Conservation (phyloP, 2,888 invertebrate species). For the Dolichomitus sp. region DNA sequence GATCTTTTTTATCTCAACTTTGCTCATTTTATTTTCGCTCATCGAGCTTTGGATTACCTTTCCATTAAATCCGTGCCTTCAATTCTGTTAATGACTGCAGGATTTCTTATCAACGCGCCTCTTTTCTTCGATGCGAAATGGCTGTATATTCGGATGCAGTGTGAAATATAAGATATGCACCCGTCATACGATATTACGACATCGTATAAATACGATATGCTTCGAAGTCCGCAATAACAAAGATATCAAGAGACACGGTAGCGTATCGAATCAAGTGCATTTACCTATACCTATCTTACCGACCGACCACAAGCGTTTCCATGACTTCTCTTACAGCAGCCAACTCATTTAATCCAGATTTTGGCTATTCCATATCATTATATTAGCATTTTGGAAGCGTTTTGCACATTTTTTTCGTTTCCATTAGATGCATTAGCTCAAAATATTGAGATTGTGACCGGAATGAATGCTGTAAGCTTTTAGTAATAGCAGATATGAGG, state of each 20-base stretch:
- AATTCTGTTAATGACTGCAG: slow-evolving; percentile 37
- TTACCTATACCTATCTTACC: no score
- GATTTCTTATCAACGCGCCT: slow-evolving; percentile 17
- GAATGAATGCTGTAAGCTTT: no score
- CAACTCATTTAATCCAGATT: no score
- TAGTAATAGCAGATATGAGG: no score
- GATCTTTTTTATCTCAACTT: slow-evolving; percentile 12
- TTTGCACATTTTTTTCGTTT: no score
- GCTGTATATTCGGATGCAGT: not conserved
- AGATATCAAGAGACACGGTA: not conserved
- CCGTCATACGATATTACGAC: not conserved
- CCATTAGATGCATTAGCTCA: no score
- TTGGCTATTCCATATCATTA: no score
- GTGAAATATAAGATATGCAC: not conserved
- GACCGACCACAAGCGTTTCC: no score
- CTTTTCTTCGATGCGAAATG: slow-evolving; percentile 15
- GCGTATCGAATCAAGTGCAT: no score
- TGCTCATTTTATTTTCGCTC: slow-evolving; percentile 3
- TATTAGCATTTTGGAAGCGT: no score
- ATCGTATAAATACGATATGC: not conserved
- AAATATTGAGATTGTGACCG: no score
- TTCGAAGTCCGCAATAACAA: slow-evolving; percentile 3
- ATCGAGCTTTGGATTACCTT: slow-evolving; percentile 36
- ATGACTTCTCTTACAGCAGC: no score
- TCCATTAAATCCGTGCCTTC: slow-evolving; percentile 16